These are phyloP conservation scores for Alca torda DNA, from an alignment of 2,797 vertebrate species.

Conservation along the genomic window DNA sequence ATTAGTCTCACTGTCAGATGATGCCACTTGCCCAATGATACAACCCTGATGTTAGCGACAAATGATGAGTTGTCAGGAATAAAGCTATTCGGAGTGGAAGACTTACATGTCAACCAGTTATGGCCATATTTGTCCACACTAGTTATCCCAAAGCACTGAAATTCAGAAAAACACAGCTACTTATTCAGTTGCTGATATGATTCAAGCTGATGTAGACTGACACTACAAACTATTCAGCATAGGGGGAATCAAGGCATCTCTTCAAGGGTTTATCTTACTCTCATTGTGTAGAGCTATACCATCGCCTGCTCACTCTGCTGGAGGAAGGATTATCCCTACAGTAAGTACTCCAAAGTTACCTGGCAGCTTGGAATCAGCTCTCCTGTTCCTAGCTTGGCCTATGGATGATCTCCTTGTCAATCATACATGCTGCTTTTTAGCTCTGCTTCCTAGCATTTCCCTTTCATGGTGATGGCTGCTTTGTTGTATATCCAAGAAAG, in stretches of 20 bases:
- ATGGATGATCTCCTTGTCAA: background rate
- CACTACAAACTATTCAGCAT: background rate
- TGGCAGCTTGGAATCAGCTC: background rate
- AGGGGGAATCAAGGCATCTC: background rate
- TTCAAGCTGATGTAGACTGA: background rate
- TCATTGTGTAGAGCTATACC: background rate
- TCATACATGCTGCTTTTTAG: background rate
- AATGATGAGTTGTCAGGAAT: background rate
- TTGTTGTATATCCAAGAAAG: background rate
- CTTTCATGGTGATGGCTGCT: background rate
- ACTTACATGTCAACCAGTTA: background rate
- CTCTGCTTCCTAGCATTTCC: background rate
- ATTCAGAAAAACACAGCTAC: background rate
- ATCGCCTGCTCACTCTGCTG: background rate
- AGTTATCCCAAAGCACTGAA: background rate
- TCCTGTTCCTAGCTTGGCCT: background rate
- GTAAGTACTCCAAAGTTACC: background rate
- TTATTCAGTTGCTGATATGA: background rate
- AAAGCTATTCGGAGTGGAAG: background rate
- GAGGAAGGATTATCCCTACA: fast-evolving
- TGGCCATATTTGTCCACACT: background rate
- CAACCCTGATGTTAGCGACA: background rate
- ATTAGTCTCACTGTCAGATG: background rate
- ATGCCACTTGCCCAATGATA: background rate
- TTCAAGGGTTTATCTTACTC: background rate